Base-by-base conservation (phyloP, 2,113 vertebrate species). In the Vulpes lagopus region DNA sequence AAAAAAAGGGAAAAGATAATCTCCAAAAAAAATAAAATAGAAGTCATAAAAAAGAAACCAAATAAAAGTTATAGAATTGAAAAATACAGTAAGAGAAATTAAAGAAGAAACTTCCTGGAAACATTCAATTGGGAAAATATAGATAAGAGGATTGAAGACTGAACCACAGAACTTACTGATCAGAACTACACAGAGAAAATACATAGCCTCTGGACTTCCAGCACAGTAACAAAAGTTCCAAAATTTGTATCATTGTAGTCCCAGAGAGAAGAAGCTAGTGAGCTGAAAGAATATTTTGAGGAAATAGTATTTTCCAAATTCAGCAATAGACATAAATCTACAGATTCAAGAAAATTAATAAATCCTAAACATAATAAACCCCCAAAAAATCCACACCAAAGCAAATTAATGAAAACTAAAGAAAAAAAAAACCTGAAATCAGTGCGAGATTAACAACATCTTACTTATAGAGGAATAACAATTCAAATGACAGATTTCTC, bases 401-500 rank as follows among this genome's bases (percentile, higher is more conserved):
- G 89, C 3, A 67, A 65, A 96, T 43, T 20, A 87, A 86, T 60
- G 3, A 83, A 88, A 83, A 49, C 20, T 16, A 62, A 89, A 65
- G 30, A 2, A 76, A 84, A 74, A 57, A n/a, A 79, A 78, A 27
- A 73, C 10, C 7, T 60, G 10, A 73, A 38, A 73, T 65, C 62
- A 38, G 11, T 79, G 11, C 90, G 20, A 95, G 23, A 49, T 23
- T 17, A 43, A 79, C 23, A 55, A 14, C 0, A 23, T 17, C 20
- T 62, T 27, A 95, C 6, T 25, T 57, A 69, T 0, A 64, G 25
- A 89, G 23, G 15, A 91, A 27, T 64, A 86, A 43, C 64, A 89
- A 92, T 53, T 80, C 62, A 89, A 89, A 32, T 74, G 78, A 86
- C 15, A 78, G 62, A 94, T 81, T 90, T 94, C 67, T 92, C 43